Percentiles rank a stretch among this genome's conserved stretches.
Conservation (phyloP, 2,113 vertebrate species). For the Tor tambroides region DNA sequence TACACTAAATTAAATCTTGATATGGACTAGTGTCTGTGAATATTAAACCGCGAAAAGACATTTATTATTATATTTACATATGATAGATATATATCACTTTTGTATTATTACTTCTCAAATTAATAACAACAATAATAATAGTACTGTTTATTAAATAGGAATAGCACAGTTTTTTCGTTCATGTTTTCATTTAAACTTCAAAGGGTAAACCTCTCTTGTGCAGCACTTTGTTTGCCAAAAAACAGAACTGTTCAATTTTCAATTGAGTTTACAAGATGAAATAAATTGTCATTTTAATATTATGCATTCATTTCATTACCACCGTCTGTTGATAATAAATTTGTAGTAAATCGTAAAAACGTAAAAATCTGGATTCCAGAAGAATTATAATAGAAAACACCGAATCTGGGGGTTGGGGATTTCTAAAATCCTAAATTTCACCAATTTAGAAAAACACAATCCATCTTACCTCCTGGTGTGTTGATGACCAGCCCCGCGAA, state of each 20-base stretch:
- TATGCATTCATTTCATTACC: neutral
- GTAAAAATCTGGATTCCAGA: neutral
- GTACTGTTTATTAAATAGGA: neutral
- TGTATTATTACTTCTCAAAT: neutral
- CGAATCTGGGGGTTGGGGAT: too few relatives aligned
- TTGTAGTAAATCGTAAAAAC: neutral
- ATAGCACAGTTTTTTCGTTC: neutral
- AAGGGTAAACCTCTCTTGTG: neutral
- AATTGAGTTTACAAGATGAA: neutral
- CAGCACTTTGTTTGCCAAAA: neutral
- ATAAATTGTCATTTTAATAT: neutral
- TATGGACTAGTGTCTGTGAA: neutral
- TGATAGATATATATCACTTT: neutral
- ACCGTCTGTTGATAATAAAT: neutral
- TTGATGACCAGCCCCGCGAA: constrained; percentile 92
- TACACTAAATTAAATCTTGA: too few relatives aligned
- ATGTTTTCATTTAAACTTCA: too few relatives aligned
- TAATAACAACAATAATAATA: neutral
- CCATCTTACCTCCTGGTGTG: constrained; percentile 85
- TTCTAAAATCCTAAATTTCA: neutral
- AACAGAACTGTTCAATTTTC: neutral
- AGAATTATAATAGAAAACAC: too few relatives aligned
- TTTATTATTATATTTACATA: neutral
- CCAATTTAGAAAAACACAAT: neutral
- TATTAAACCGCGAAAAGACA: neutral